These are phyloP conservation scores for Sclerurus mexicanus DNA, from an alignment of 2,113 vertebrate species.

Conservation along the genomic window DNA sequence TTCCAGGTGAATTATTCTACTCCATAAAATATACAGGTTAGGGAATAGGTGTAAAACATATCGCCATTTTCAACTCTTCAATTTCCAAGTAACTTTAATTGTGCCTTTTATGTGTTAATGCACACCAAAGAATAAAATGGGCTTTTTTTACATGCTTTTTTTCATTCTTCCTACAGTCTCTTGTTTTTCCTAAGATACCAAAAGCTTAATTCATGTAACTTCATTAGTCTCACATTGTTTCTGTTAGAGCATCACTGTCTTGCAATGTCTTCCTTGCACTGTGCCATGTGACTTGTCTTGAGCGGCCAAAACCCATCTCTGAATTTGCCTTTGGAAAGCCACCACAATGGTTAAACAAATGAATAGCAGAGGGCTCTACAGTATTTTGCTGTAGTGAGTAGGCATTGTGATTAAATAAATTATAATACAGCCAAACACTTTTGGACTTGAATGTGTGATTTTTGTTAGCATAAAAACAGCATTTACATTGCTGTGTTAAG, in stretches of 20 bases:
- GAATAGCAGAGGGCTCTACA: not conserved
- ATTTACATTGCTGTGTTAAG: not conserved
- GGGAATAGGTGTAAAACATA: fast-evolving
- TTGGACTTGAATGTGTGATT: not conserved
- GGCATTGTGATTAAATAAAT: not conserved
- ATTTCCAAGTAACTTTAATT: not conserved
- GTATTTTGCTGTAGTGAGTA: not conserved
- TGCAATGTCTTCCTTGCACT: not conserved
- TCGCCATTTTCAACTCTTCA: not conserved
- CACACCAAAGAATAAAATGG: not conserved
- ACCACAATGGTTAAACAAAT: not conserved
- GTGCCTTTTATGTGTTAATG: not conserved
- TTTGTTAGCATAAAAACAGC: not conserved
- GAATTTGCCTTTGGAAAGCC: not conserved
- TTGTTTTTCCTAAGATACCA: not conserved
- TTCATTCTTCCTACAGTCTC: not conserved
- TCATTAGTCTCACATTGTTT: not conserved
- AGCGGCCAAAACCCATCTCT: not conserved
- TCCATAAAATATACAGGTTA: not conserved
- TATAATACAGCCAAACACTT: not conserved
- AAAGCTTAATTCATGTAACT: not conserved
- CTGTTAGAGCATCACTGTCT: not conserved
- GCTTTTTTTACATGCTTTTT: not conserved
- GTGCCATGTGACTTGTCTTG: not conserved
- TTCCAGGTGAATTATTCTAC: not conserved